A percentile compares a stretch with the other conserved stretches of the same genome.
Conservation (phyloP, 37 sponge, comb jelly and placozoan species). For the Dysidea cf. avara region DNA sequence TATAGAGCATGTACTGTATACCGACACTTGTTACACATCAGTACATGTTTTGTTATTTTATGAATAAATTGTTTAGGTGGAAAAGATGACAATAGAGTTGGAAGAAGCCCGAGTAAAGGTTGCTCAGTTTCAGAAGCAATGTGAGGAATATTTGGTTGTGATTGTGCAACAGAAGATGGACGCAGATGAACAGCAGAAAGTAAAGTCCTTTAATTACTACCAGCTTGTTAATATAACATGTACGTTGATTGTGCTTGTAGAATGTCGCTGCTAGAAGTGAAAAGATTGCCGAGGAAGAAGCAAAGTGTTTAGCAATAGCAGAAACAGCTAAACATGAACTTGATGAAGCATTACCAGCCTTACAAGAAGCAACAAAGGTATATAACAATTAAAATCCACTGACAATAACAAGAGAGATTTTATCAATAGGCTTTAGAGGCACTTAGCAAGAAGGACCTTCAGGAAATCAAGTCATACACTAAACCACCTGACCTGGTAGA, state of each 20-base stretch:
- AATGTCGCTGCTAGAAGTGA: slow-evolving; percentile 87
- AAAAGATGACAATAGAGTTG: slow-evolving; percentile 94
- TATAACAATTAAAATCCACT: not conserved
- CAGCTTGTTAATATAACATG: not conserved
- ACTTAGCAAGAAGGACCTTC: slow-evolving; percentile 95
- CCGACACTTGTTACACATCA: too few species aligned
- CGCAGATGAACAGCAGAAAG: slow-evolving; percentile 95
- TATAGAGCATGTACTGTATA: too few species aligned
- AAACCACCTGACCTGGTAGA: slow-evolving; percentile 93
- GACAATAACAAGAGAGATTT: not conserved
- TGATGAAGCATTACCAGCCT: slow-evolving; percentile 94
- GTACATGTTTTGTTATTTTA: too few species aligned
- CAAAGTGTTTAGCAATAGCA: slow-evolving; percentile 78
- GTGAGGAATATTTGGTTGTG: slow-evolving; percentile 96
- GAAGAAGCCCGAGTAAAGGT: slow-evolving; percentile 90
- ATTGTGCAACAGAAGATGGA: slow-evolving; percentile 98
- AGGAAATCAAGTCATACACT: slow-evolving; percentile 95
- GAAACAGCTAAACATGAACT: slow-evolving; percentile 95
- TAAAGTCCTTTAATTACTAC: not conserved
- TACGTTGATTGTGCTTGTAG: slow-evolving; percentile 8
- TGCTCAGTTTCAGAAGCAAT: slow-evolving; percentile 96
- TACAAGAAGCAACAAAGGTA: slow-evolving; percentile 86
- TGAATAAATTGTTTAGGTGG: too few species aligned
- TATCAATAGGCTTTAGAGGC: slow-evolving; percentile 91
- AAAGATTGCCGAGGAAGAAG: slow-evolving; percentile 97